phyloP scores from a whole-genome alignment of 2,113 vertebrate species.

The Nothobranchius furzeri region DNA sequence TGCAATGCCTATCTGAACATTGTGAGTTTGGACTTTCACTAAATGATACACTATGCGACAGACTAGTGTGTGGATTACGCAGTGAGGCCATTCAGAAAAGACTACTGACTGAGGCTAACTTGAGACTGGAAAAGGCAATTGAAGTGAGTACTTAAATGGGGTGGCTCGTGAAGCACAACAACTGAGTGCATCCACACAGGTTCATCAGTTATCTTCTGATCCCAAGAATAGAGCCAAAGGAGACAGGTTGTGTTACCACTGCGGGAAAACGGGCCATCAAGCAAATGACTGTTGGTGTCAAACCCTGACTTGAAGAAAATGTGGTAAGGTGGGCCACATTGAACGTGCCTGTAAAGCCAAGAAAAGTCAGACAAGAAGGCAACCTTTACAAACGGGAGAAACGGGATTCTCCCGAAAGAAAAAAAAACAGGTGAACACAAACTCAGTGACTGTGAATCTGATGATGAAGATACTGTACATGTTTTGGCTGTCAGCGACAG shows the following conservation, averaged over 20 bases:
- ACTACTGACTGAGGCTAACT: not conserved
- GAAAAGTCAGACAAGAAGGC: not conserved
- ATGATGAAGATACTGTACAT: not conserved
- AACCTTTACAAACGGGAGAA: not conserved
- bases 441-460: not conserved
- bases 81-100: constrained; percentile 5
- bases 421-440: not conserved
- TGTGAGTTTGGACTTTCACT: constrained; percentile 4
- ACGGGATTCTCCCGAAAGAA: not conserved
- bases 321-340: constrained; percentile 12
- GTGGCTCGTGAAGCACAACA: no score
- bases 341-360: constrained; percentile 3
- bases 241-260: not conserved
- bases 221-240: not conserved
- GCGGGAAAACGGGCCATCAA: constrained; percentile 2
- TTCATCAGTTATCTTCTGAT: not conserved
- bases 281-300: constrained; percentile 4
- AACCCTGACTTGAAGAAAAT: not conserved
- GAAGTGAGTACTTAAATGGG: no score
- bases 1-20: not conserved
- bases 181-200: no score
- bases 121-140: not conserved
- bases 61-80: not conserved
- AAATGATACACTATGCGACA: constrained; percentile 3
- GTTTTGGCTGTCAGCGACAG: not conserved